These are phyloP conservation scores for Trichomycterus rosablanca DNA, from an alignment of 2,113 vertebrate genomes.

Conservation along the genomic window DNA sequence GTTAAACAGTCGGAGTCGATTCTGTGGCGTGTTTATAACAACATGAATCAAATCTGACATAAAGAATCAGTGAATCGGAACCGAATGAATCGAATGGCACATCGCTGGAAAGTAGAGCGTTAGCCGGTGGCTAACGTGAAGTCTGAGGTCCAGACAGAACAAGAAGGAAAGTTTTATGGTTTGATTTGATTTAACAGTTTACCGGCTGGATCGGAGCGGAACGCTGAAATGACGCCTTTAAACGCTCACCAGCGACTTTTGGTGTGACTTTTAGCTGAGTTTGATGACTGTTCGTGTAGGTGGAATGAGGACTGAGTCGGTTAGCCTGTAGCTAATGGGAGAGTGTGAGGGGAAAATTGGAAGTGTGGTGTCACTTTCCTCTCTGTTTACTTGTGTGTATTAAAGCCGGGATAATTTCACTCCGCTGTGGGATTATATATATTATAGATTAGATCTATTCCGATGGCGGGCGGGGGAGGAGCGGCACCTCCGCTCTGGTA, in stretches of 20 bases:
- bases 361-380: background rate
- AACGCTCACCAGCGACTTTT: background rate
- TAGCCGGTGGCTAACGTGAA: background rate
- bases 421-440: conserved; percentile 1
- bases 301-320: background rate
- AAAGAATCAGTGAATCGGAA: background rate
- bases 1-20: too few relatives aligned
- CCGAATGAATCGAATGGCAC: background rate
- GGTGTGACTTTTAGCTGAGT: background rate
- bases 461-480: conserved; percentile 72
- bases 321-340: background rate
- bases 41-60: too few relatives aligned
- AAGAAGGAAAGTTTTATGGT: background rate
- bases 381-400: background rate
- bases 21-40: too few relatives aligned
- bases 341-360: background rate
- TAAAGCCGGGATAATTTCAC: background rate
- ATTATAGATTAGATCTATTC: conserved; percentile 48
- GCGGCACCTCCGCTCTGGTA: conserved; percentile 79
- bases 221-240: too few relatives aligned
- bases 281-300: background rate
- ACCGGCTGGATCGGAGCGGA: background rate
- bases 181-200: background rate
- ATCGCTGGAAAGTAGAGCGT: background rate
- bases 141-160: background rate